These are phyloP conservation scores for Orthosia cruda DNA, from an alignment of 2,888 invertebrate species.

Conservation along the genomic window DNA sequence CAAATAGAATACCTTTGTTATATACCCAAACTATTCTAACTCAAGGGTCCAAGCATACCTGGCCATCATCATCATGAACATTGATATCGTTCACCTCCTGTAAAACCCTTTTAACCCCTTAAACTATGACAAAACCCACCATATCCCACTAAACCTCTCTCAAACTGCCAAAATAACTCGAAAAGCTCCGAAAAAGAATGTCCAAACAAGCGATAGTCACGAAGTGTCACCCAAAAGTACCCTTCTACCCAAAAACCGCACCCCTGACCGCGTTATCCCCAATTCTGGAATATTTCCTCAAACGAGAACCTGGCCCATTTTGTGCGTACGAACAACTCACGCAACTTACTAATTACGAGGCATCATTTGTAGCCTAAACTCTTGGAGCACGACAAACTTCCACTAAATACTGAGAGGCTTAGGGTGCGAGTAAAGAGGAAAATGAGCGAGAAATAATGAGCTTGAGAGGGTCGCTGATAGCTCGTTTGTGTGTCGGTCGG, in stretches of 20 bases:
- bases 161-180: slow-evolving; percentile 5
- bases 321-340: slow-evolving; percentile 64
- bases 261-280: slow-evolving; percentile 59
- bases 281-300: slow-evolving; percentile 64
- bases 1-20: not conserved
- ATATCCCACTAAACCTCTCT: not conserved
- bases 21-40: not conserved
- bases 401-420: slow-evolving; percentile 69
- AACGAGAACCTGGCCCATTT: slow-evolving; percentile 60
- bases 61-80: not conserved
- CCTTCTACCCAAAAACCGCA: slow-evolving; percentile 31
- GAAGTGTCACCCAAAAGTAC: slow-evolving; percentile 46
- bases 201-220: slow-evolving; percentile 16
- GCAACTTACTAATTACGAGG: slow-evolving; percentile 75
- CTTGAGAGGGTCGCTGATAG: slow-evolving; percentile 17
- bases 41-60: not conserved
- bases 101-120: not conserved
- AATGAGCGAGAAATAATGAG: slow-evolving; percentile 58
- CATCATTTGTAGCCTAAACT: slow-evolving; percentile 76
- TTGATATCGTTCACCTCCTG: not conserved
- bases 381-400: slow-evolving; percentile 71
- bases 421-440: slow-evolving; percentile 23
- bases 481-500: slow-evolving; percentile 15
- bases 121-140: not conserved
- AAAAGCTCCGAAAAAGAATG: slow-evolving; percentile 28